Evolutionary conservation across 1,140 invertebrate genomes (phyloP), one percentile per base, ranked within the genome.

Genomic region (Drosophila parvula): DNA sequence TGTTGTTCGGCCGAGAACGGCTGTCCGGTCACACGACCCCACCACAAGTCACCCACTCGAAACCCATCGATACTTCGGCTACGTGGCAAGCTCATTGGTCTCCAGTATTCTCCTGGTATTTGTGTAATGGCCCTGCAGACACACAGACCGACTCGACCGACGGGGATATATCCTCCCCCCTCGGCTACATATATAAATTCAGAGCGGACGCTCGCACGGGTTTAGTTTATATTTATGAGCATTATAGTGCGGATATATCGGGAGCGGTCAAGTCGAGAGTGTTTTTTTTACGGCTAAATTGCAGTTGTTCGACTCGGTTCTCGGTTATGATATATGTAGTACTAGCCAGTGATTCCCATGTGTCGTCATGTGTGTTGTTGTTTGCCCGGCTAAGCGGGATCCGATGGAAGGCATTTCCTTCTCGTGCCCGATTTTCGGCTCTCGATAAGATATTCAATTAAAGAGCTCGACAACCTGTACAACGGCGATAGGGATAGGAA

Each of bases 191-290:
- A 62, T 74, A 77, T 77, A 79, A 79, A 79, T 84, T 74, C 76
- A 58, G 58, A 45, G 61, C 59, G 67, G 63, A 44, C 61, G 58
- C 77, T 71, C 73, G 77, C 76, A 79, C 65, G 77, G 60, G 77
- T 78, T 90, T 90, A 91, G 90, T 91, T 91, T 82, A 90, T 91
- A 91, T 91, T 91, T 91, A 91, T 91, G 88, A 81, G 78, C 81
- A 90, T 91, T 91, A 91, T 91, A 91, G 90, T 89, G 77, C 90
- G 90, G 90, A 91, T 91, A 91, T 85, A 90, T 82, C 74, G 83
- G 81, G 79, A 79, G 85, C 77, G 22, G 22, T 22, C 61, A 69
- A 63, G 77, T 81, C 79, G 79, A 69, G 55, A 74, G 75, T 62
- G n/a, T n/a, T n/a, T 55, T 14, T 38, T 55, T 38, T 48, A 32